These are phyloP conservation scores for Sebastes vulpes DNA, from an alignment of 2,797 vertebrate species.

Conservation along the genomic window DNA sequence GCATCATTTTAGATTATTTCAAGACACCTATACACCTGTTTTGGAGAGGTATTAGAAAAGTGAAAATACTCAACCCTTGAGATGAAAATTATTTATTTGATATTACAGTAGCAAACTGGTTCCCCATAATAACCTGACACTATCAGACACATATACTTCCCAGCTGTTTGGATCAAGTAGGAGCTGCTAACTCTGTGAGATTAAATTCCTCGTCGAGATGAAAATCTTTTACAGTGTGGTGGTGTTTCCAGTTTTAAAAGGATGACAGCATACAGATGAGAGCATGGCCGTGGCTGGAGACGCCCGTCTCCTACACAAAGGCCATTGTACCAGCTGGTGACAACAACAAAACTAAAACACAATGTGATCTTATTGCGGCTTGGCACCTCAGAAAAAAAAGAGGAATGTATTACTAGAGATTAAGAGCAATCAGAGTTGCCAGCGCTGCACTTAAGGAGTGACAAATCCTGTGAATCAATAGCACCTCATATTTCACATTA, in stretches of 20 bases:
- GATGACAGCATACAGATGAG: slow-evolving; percentile 66
- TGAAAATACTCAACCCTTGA: background rate
- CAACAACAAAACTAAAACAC: slow-evolving; percentile 52
- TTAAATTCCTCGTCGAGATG: slow-evolving; percentile 20
- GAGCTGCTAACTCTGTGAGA: slow-evolving; percentile 1
- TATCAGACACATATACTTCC: background rate
- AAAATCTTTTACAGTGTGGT: slow-evolving; percentile 41
- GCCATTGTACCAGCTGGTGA: slow-evolving; percentile 67
- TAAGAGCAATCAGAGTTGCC: slow-evolving; percentile 18
- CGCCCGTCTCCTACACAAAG: slow-evolving; percentile 62
- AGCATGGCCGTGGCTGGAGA: slow-evolving; percentile 58
- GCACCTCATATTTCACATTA: slow-evolving; percentile 36
- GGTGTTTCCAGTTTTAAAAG: slow-evolving; percentile 49
- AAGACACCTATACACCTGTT: background rate
- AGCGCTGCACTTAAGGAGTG: background rate
- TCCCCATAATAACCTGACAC: background rate
- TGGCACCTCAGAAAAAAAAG: slow-evolving; percentile 60
- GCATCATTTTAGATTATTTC: background rate
- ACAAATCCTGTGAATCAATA: slow-evolving; percentile 16
- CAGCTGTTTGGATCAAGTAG: background rate
- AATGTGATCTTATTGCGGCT: slow-evolving; percentile 54
- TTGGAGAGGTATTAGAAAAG: background rate
- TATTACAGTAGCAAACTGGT: slow-evolving; percentile 26
- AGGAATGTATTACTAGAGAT: slow-evolving; percentile 59
- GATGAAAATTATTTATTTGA: slow-evolving; percentile 22